These are phyloP conservation scores for Tangara arthus DNA, from an alignment of 2,797 vertebrate species.

Conservation along the genomic window DNA sequence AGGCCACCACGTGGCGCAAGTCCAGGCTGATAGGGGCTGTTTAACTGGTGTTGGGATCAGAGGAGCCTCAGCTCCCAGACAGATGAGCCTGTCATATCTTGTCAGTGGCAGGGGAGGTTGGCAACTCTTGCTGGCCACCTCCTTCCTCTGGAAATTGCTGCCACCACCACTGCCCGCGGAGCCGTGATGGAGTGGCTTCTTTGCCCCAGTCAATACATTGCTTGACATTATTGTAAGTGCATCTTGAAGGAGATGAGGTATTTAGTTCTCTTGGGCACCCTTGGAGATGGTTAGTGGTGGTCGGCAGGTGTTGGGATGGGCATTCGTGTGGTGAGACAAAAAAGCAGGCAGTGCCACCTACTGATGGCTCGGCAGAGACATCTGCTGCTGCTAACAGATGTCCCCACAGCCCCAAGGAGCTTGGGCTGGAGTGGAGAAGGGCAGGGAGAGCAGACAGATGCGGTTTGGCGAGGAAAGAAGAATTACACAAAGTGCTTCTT, in stretches of 20 bases:
- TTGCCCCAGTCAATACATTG: not conserved
- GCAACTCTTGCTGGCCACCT: not conserved
- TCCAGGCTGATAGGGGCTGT: not conserved
- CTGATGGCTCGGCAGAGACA: slow-evolving; percentile 37
- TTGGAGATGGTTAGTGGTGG: not conserved
- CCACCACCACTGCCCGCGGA: fast-evolving
- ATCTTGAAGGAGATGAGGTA: not conserved
- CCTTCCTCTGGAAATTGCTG: not conserved
- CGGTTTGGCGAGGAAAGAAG: slow-evolving; percentile 67
- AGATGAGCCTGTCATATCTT: not conserved
- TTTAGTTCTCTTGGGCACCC: not conserved
- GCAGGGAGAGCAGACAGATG: slow-evolving; percentile 68
- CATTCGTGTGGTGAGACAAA: not conserved
- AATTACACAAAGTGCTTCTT: slow-evolving; percentile 69
- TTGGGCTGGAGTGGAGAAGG: slow-evolving; percentile 44
- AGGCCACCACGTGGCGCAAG: not conserved
- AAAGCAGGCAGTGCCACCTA: slow-evolving; percentile 66
- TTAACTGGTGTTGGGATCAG: not conserved
- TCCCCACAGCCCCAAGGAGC: slow-evolving; percentile 40
- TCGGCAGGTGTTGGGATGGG: not conserved
- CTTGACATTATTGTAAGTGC: fast-evolving
- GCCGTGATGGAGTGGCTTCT: not conserved
- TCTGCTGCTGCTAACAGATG: not conserved
- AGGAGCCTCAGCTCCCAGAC: not conserved
- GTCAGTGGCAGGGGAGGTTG: not conserved